phyloP scores from a whole-genome alignment of 2,888 invertebrate species.

The Limnephilus marmoratus region DNA sequence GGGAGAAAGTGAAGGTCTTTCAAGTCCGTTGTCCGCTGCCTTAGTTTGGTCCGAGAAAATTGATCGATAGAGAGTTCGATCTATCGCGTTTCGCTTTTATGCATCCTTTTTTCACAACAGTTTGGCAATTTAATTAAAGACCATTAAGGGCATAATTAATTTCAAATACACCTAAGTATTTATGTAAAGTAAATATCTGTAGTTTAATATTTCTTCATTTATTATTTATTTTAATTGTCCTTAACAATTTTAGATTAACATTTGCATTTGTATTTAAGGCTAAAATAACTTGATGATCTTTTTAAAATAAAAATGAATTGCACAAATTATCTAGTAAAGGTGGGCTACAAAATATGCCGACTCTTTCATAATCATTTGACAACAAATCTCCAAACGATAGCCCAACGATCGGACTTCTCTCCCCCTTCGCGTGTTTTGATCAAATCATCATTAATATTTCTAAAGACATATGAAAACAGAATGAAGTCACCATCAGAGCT shows the following conservation, averaged over 20 bases:
- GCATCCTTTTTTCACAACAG: background rate
- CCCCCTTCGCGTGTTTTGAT: no score
- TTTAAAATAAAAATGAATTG: no score
- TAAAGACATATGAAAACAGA: background rate
- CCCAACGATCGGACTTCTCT: no score
- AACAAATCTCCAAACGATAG: no score
- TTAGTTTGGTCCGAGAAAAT: background rate
- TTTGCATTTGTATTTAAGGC: no score
- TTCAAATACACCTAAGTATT: background rate
- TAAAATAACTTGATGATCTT: no score
- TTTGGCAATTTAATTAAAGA: background rate
- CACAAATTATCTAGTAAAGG: no score
- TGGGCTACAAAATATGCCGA: no score
- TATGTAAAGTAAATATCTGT: background rate
- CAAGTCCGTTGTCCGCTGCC: background rate
- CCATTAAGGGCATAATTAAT: background rate
- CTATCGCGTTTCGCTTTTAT: background rate
- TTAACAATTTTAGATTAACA: background rate
- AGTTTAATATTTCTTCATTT: background rate
- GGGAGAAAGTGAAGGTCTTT: conserved; percentile 42
- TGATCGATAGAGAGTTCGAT: background rate
- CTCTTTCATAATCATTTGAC: no score
- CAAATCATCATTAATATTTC: no score
- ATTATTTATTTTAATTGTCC: no score
- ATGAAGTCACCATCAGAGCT: background rate